These are phyloP conservation scores for Tylochromis polylepis DNA, from an alignment of 2,113 vertebrate species.

Conservation along the genomic window DNA sequence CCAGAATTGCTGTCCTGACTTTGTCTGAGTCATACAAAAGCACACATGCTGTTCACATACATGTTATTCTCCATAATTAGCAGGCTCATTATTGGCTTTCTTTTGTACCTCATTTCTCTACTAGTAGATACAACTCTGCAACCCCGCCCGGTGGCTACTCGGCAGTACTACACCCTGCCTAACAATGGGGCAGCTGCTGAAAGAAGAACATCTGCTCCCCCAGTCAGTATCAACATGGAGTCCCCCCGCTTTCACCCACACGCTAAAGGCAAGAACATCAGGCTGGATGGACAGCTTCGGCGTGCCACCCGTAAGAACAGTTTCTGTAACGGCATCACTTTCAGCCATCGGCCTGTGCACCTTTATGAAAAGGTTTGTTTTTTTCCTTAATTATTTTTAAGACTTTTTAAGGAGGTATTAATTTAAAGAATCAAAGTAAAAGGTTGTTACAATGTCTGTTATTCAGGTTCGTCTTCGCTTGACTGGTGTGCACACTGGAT, in stretches of 20 bases:
- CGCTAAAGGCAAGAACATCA: conserved; percentile 95
- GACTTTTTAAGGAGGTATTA: background rate
- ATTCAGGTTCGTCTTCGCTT: conserved; percentile 84
- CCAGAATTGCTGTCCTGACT: conserved; percentile 5
- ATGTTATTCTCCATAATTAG: background rate
- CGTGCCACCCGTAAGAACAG: conserved; percentile 92
- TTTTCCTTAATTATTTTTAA: background rate
- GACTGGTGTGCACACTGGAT: conserved; percentile 88
- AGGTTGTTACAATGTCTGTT: background rate
- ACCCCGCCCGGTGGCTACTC: conserved; percentile 79
- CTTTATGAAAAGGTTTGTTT: conserved; percentile 85
- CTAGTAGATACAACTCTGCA: conserved; percentile 83
- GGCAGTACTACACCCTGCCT: conserved; percentile 85
- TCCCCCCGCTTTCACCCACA: conserved; percentile 91
- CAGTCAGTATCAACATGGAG: conserved; percentile 75
- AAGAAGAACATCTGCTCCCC: conserved; percentile 71
- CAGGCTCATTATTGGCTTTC: background rate
- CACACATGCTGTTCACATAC: background rate
- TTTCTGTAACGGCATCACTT: conserved; percentile 96
- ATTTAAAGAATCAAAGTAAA: background rate
- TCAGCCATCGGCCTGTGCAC: conserved; percentile 91
- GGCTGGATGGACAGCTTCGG: conserved; percentile 89
- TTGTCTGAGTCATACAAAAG: background rate
- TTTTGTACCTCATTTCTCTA: background rate
- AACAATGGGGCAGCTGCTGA: conserved; percentile 81